Base-by-base conservation (phyloP, 2,797 vertebrate genomes). In the Spheniscus humboldti region DNA sequence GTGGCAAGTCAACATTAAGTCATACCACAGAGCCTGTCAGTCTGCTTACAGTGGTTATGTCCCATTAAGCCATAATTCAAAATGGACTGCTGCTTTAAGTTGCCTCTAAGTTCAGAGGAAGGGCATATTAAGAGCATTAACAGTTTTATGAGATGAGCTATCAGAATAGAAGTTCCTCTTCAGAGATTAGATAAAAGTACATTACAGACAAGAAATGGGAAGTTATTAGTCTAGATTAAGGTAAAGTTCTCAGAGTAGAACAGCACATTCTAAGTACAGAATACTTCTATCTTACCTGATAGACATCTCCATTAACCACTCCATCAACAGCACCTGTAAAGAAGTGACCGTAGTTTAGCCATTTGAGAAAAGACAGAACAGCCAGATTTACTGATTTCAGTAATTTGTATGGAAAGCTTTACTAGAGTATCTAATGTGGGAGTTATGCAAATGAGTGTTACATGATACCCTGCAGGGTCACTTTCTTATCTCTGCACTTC, bases 241-340 rank as follows among this genome's bases (percentile, higher is more conserved):
- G 17, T 68, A 67, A 67, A 86, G 14, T 67, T 88, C 47, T 63
- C 15, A 52, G 30, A 64, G 22, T 24, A 88, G 50, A 85, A 89
- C 13, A 87, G 48, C 47, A 94, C 18, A 64, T 59, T 89, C 18
- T 31, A 66, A 86, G 60, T 28, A 88, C 15, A n/a, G 25, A 87
- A 47, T 52, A 79, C 4, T 56, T 96, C 87, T 81, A 3, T 37
- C 79, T 98, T 99, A 99, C 99, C 99, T 98, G 98, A 92, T 98
- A 98, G 77, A 99, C 85, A 31, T 99, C 98, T 69, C 99, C 99
- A 66, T 99, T 99, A 97, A 99, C 69, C 74, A 98, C 97, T 69
- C 98, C 98, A 92, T 97, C 98, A 95, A 94, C 94, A 27, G 96
- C 96, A 98, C 98, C 99, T 99, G 92, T 22, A 98, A 98, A 95